phyloP scores from a whole-genome alignment of 2,113 vertebrate genomes.

The Machaerirhynchus nigripectus region DNA sequence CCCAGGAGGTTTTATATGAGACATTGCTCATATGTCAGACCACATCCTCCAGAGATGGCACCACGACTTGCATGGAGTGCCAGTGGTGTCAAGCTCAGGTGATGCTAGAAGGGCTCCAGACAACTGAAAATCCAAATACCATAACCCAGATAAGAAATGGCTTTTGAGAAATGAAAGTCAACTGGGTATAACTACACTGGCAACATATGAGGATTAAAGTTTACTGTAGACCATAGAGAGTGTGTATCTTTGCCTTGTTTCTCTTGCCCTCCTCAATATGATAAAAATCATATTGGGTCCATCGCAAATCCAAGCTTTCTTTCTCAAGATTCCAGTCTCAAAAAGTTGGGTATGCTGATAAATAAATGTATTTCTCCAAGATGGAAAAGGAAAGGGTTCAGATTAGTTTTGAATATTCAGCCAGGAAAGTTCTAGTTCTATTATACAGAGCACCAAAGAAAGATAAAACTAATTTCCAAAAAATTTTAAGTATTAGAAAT shows the following conservation, averaged over 20 bases:
- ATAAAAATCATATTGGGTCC: neutral
- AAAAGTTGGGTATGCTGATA: neutral
- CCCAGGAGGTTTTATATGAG: neutral
- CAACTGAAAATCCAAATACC: neutral
- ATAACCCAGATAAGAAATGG: neutral
- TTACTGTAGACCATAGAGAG: accelerated
- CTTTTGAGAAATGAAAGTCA: neutral
- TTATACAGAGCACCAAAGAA: neutral
- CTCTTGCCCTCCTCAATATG: neutral
- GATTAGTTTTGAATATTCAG: neutral
- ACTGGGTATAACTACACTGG: neutral
- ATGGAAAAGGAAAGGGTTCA: neutral
- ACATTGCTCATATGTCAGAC: neutral
- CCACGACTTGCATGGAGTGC: accelerated
- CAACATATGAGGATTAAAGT: neutral
- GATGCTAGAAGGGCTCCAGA: neutral
- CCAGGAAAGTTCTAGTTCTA: neutral
- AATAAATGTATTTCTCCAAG: neutral
- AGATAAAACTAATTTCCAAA: neutral
- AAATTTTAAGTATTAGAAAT: neutral
- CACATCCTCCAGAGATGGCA: accelerated
- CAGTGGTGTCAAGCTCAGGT: neutral
- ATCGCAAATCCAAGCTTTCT: neutral
- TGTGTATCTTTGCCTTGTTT: neutral
- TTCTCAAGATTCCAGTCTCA: neutral